Evolutionary conservation across 2,888 invertebrate species (phyloP), one percentile per base, ranked within the genome.

Genomic region (Pristionchus entomophagus): DNA sequence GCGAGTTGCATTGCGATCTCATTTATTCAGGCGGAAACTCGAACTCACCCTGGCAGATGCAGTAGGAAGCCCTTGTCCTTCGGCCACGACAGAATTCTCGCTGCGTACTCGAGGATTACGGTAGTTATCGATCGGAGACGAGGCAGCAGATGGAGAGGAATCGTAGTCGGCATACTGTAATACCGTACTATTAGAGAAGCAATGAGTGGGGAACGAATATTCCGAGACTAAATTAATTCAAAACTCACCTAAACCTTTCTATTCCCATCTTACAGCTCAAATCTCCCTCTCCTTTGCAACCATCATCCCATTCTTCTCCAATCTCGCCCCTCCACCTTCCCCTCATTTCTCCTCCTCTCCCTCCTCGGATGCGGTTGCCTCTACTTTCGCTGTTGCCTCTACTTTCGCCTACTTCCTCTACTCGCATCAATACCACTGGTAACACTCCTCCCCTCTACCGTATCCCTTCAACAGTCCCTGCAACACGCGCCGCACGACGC

Each of bases 11-110:
- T n/a, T n/a, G n/a, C n/a, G n/a, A n/a, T n/a, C n/a, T n/a, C n/a
- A n/a, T n/a, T n/a, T n/a, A n/a, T n/a, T n/a, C n/a, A n/a, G n/a
- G n/a, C n/a, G n/a, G n/a, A n/a, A n/a, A n/a, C n/a, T n/a, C n/a
- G n/a, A 19, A 65, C 51, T 38, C 56, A 85, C 85, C 73, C 49
- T 19, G 85, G 85, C 8, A 77, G 29, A 14, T 32, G n/a, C n/a
- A 38, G 4, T 4, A 41, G n/a, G 69, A 87, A 65, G 8, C 49
- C 26, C 85, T 62, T 78, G 29, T 88, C 84, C 81, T 87, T 87
- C 2, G 51, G 53, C 85, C 85, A 85, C 29, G 77, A 29, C 22
- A 85, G 35, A 8, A 85, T 49, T 26, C 77, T 49, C 35, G 53
- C 77, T n/a, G 73, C 73, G 41, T 85, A 85, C 38, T 85, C 85